These are phyloP conservation scores for Brachypodius melanocephalos DNA, from an alignment of 2,113 vertebrate species.

Conservation along the genomic window DNA sequence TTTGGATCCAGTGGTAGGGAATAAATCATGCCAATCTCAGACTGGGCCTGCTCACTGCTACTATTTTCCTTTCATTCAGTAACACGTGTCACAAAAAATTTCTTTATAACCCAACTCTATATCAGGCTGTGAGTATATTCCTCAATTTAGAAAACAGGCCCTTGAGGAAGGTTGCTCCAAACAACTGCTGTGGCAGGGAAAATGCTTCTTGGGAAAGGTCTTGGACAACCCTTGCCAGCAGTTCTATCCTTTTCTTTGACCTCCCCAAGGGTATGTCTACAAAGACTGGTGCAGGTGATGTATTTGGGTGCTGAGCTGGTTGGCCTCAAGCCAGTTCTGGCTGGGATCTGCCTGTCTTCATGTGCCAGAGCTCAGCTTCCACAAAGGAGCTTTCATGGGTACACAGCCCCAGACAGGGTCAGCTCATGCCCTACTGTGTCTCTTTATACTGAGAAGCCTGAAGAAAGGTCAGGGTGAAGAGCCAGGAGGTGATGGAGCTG, in stretches of 20 bases:
- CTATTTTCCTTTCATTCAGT: background rate
- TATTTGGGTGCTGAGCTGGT: background rate
- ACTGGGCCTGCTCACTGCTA: background rate
- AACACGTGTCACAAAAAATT: background rate
- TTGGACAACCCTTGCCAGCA: background rate
- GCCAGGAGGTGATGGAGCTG: background rate
- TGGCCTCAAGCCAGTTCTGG: background rate
- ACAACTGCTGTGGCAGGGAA: background rate
- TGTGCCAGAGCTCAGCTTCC: background rate
- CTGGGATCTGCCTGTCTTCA: background rate
- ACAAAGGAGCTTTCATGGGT: background rate
- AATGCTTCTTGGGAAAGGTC: background rate
- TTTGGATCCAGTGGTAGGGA: background rate
- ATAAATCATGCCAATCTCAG: background rate
- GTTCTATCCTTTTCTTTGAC: background rate
- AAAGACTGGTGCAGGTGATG: accelerated
- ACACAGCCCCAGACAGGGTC: background rate
- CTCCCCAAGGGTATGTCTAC: background rate
- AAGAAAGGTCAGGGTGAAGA: background rate
- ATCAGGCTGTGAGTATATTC: background rate
- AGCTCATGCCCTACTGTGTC: background rate
- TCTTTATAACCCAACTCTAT: background rate
- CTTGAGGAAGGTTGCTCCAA: background rate
- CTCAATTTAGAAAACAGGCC: background rate
- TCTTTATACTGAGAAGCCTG: background rate